Base-by-base conservation (phyloP, 2,797 vertebrate species). In the Eremophila alpestris region DNA sequence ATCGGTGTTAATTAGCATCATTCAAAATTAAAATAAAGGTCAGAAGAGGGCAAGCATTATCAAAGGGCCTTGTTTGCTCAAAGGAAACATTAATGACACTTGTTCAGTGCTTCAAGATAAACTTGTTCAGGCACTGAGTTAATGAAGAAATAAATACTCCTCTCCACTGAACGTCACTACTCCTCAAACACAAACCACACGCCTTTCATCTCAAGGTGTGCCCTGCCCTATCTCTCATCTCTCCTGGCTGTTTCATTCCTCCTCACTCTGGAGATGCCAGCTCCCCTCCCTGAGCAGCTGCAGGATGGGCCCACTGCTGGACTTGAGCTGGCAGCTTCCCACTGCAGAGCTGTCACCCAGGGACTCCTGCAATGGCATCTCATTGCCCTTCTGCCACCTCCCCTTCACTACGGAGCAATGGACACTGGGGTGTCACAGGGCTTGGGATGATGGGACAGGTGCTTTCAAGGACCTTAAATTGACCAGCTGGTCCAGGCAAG, bases 101-200 rank as follows among this genome's bases (percentile, higher is more conserved):
- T 91, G 78, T 93, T 96, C 89, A 88, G 89, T 29, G 87, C 89
- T 96, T 93, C 96, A 93, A 93, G 94, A 96, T 96, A 95, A 95
- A 97, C 92, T 95, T 71, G 95, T 95, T 96, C 92, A 92, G 94
- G 95, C 93, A 90, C 82, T 67, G 71, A 88, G 85, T 83, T 94
- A 94, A 96, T 96, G 91, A 96, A 96, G 93, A 94, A 93, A 91
- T 90, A 93, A 96, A 96, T 86, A 89, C 89, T 94, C 64, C 84
- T 92, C 84, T 91, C 91, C 60, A 20, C 3, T 16, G 87, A 95
- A 95, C 40, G 15, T 90, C 93, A 94, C 83, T 55, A 2, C 83
- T 94, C 83, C 93, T 89, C 91, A 91, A 95, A 93, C 68, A 80
- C 87, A 86, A 96, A 94, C 85, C 93, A 93, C 93, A 58, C 0